Percentiles rank a stretch among this genome's conserved stretches.
phyloP scores from a whole-genome alignment of 2,113 vertebrate species.

The Osmerus eperlanus region DNA sequence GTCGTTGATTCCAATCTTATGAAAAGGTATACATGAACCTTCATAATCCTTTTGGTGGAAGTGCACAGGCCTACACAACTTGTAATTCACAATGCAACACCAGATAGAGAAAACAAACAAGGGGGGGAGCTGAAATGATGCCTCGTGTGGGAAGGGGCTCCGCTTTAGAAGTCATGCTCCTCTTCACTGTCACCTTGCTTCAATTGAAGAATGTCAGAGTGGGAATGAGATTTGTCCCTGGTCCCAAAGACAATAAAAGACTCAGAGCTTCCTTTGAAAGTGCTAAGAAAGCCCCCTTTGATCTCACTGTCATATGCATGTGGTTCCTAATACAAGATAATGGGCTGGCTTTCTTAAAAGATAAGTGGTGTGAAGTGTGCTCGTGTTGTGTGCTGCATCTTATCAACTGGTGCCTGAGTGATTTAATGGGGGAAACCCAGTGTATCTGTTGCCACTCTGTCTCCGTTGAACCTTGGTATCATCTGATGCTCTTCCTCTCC shows the following conservation, averaged over 20 bases:
- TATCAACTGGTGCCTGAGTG: slow-evolving; percentile 68
- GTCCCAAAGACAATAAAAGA: slow-evolving; percentile 38
- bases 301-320: slow-evolving; percentile 52
- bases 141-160: not conserved
- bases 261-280: slow-evolving; percentile 38
- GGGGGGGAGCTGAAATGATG: not conserved
- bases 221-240: slow-evolving; percentile 30
- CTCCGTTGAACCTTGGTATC: slow-evolving; percentile 29
- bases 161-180: not conserved
- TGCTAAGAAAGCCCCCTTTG: slow-evolving; percentile 52
- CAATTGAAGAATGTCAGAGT: slow-evolving; percentile 34
- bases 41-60: no score
- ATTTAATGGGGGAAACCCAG: slow-evolving; percentile 51
- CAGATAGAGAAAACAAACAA: not conserved
- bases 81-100: not conserved
- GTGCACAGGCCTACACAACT: no score
- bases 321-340: slow-evolving; percentile 53
- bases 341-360: slow-evolving; percentile 49
- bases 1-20: no score
- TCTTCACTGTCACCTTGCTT: slow-evolving; percentile 17
- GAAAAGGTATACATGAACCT: no score
- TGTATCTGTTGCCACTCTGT: slow-evolving; percentile 51
- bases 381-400: slow-evolving; percentile 47
- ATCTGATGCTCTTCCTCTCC: slow-evolving; percentile 36
- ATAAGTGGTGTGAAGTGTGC: slow-evolving; percentile 55